Base-by-base conservation (phyloP, 2,113 vertebrate species). In the Chunga burmeisteri region DNA sequence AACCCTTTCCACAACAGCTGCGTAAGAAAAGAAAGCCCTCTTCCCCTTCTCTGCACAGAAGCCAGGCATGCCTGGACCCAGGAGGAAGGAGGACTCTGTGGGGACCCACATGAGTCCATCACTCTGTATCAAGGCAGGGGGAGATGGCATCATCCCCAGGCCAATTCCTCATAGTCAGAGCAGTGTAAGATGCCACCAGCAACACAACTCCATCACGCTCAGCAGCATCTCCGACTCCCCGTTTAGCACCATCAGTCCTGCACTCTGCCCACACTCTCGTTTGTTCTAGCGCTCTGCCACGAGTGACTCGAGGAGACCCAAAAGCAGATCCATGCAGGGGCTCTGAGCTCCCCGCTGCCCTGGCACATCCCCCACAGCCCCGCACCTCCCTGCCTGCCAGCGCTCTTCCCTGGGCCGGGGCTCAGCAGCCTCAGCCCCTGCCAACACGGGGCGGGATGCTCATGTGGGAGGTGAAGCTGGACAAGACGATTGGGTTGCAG, bases 161-260 rank as follows among this genome's bases (percentile, higher is more conserved):
- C 40, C 27, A 9, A 7, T 16, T 46, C 38, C 62, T 25, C 34
- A 30, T 3, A 9, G 40, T 27, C 38, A 29, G 62, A 34, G 70
- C 34, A 16, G 22, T 8, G 1, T 1, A 1, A 46, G 53, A 13
- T 40, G 53, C 61, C 70, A 25, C 32, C 61, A 53, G 27, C 62
- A 9, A 20, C 3, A 16, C 2, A 2, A 12, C 6, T 13, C 59
- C 47, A 12, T 15, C n/a, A 0, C 1, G 6, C 50, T 40, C n/a
- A 13, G 55, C 65, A 21, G 67, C 23, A 20, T 25, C 55, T 55
- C 40, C 3, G 1, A 9, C 13, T 22, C 27, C 50, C 26, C 18
- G 0, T 8, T 36, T 3, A 22, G 42, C 27, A 32, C 44, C 32
- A 0, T 0, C 11, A 50, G 26, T 6, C 61, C 59, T 8, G 44